Percentiles rank a stretch among this genome's conserved stretches.
Evolutionary conservation across 2,888 invertebrate genomes (phyloP).

Genomic region (Toxonevra muliebris): DNA sequence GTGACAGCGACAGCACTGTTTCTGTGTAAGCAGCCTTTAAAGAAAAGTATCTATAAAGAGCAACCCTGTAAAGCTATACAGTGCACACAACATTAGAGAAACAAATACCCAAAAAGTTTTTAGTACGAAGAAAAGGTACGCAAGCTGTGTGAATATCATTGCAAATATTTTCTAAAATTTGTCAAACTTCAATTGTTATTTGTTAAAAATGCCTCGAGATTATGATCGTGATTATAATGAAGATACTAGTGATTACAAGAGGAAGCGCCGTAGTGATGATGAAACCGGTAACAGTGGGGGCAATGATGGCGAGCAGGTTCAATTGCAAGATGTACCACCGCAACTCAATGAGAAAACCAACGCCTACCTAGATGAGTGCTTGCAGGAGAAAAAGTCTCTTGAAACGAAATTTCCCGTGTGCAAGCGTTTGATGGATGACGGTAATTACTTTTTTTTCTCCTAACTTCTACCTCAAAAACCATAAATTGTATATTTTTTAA

Average conservation of each 20-base stretch:
- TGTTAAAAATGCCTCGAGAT: conserved; percentile 58
- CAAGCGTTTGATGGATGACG: conserved; percentile 76
- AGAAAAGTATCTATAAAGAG: too few species aligned
- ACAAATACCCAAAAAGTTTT: too few species aligned
- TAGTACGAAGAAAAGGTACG: too few species aligned
- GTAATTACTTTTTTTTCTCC: conserved; percentile 62
- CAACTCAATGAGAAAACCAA: conserved; percentile 76
- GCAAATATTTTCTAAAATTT: too few species aligned
- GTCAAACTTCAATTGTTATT: not conserved
- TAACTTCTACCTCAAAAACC: too few species aligned
- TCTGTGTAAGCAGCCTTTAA: too few species aligned
- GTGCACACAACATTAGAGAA: too few species aligned
- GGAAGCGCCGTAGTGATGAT: conserved; percentile 61
- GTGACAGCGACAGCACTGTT: too few species aligned
- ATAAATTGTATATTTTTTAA: not conserved
- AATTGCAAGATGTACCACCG: conserved; percentile 53
- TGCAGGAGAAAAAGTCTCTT: conserved; percentile 75
- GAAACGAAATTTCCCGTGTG: conserved; percentile 76
- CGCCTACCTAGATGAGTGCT: conserved; percentile 78
- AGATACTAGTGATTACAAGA: conserved; percentile 60
- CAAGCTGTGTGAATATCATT: too few species aligned
- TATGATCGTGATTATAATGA: conserved; percentile 62
- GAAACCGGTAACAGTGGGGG: conserved; percentile 42
- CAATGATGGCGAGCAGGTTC: conserved; percentile 25
- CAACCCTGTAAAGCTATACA: too few species aligned